Evolutionary conservation across 1,140 invertebrate genomes (phyloP), one percentile per base, ranked within the genome.

Genomic region (Alviniconcha marisindica): DNA sequence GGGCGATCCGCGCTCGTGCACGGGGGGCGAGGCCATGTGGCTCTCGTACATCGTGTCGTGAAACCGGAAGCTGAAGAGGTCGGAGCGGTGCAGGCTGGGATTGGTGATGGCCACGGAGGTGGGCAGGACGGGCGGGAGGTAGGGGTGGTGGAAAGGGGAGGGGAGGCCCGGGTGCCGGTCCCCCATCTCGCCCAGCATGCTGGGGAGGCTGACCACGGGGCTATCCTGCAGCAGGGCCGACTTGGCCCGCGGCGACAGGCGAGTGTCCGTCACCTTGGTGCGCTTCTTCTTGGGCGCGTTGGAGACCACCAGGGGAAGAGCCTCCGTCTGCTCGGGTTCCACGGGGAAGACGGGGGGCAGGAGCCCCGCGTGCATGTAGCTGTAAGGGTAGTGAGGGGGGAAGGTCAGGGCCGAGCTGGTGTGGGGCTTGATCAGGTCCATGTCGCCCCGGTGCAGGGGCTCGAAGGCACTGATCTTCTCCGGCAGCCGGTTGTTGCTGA

Each of bases 41-140:
- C 85, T 63, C 79, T 94, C 84, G 86, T 94, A 93, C 83, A 93
- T 93, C 86, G 93, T 93, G 87, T 95, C 95, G 77, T 94, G 94
- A 93, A 97, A 97, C 94, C 97, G 97, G 83, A 90, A 91, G 56
- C 83, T 87, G 76, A 93, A 83, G 33, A 98, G 96, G 94, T 98
- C 97, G 85, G 97, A 97, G 93, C 98, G 97, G 94, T 98, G 97
- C 86, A 99, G 95, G 89, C 97, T 97, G 63, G 97, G 98, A 94
- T 99, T 99, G 78, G 97, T 97, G 93, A 99, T 98, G 91, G 97
- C 97, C 90, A 99, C 97, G 81, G 97, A 97, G 73, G 96, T 96
- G 74, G 96, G 96, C 89, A 97, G 95, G 94, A 97, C 95, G 86
- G 97, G 96, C 78, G 96, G 97, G 85, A 91, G 86, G 56, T 91